Percentiles rank a stretch among this genome's conserved stretches.
phyloP scores from a whole-genome alignment of 2,888 invertebrate genomes.

The Trissolcus japonicus region DNA sequence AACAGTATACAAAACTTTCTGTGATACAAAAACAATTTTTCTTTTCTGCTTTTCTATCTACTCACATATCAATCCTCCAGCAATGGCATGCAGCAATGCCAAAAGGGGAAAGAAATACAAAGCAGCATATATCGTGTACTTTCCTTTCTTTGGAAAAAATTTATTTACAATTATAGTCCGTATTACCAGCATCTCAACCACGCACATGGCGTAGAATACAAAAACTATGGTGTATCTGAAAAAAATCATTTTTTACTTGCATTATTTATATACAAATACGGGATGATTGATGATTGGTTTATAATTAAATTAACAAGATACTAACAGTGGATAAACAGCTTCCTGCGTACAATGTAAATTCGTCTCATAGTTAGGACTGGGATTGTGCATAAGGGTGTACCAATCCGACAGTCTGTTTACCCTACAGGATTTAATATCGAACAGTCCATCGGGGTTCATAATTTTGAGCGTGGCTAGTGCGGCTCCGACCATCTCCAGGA shows the following conservation, averaged over 20 bases:
- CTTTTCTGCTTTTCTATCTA: slow-evolving; percentile 52
- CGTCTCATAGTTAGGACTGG: slow-evolving; percentile 92
- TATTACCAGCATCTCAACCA: slow-evolving; percentile 86
- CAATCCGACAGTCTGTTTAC: slow-evolving; percentile 92
- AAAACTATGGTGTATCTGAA: slow-evolving; percentile 94
- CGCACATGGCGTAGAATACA: slow-evolving; percentile 90
- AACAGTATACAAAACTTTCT: neutral
- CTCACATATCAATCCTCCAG: slow-evolving; percentile 95
- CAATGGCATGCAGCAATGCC: slow-evolving; percentile 89
- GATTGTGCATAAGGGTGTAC: slow-evolving; percentile 97
- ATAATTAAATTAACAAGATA: slow-evolving; percentile 13
- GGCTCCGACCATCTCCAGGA: slow-evolving; percentile 87
- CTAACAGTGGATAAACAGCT: slow-evolving; percentile 97
- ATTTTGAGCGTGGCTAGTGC: slow-evolving; percentile 86
- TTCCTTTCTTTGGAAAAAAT: slow-evolving; percentile 82
- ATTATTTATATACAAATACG: neutral
- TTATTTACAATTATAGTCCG: slow-evolving; percentile 85
- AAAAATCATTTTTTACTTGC: slow-evolving; percentile 48
- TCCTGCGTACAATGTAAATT: slow-evolving; percentile 97
- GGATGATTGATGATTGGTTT: neutral
- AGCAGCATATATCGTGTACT: slow-evolving; percentile 92
- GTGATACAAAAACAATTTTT: no score
- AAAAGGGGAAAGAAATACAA: slow-evolving; percentile 95
- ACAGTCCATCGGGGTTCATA: slow-evolving; percentile 88
- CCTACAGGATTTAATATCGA: slow-evolving; percentile 86